Conservation (phyloP, 2,888 invertebrate species). For the Meloe dianella region DNA sequence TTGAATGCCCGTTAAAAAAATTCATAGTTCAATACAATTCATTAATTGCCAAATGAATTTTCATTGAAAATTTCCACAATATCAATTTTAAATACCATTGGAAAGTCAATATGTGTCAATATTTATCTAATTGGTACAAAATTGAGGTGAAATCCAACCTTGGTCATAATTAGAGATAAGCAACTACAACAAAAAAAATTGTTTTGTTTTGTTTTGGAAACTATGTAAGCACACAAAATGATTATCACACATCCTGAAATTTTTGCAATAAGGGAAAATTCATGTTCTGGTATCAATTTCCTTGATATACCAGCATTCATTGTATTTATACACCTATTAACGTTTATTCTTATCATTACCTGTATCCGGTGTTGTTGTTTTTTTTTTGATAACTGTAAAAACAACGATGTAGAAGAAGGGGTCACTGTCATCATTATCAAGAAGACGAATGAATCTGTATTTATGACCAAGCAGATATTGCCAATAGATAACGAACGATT, state of each 20-base stretch:
- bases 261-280: too few species aligned
- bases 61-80: neutral
- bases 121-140: neutral
- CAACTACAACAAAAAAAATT: neutral
- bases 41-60: too few species aligned
- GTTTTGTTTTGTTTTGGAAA: neutral
- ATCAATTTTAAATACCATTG: neutral
- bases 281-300: neutral
- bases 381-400: neutral
- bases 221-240: too few species aligned
- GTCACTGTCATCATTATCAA: neutral
- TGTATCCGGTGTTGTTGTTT: neutral
- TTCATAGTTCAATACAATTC: too few species aligned
- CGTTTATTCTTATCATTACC: neutral
- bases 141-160: neutral
- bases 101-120: neutral
- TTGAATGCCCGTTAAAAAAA: neutral
- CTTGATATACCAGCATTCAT: neutral
- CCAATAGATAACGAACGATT: neutral
- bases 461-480: constrained; percentile 8
- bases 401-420: too few species aligned
- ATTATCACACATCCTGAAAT: too few species aligned
- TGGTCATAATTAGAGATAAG: neutral
- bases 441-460: neutral
- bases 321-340: neutral